Evolutionary conservation across 2,797 vertebrate species (phyloP).

Genomic region (Myiotriccus ornatus): DNA sequence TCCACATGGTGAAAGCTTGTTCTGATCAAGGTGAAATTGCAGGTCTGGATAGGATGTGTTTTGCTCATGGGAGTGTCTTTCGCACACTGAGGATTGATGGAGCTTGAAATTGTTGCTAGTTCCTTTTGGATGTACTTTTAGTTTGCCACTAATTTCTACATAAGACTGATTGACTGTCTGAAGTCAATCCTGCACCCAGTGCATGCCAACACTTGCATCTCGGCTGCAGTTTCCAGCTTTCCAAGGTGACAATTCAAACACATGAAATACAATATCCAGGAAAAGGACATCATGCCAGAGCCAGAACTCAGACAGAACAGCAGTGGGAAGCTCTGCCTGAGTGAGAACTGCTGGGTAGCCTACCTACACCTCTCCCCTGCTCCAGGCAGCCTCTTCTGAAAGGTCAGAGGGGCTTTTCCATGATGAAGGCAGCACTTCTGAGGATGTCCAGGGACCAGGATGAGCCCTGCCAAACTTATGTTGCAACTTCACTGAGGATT

Average conservation of each 20-base stretch:
- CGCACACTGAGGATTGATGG: background rate
- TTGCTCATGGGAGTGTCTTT: background rate
- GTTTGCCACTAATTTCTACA: background rate
- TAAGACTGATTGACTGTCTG: background rate
- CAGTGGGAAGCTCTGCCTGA: background rate
- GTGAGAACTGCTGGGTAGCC: background rate
- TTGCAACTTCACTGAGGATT: conserved; percentile 53
- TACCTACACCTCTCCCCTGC: background rate
- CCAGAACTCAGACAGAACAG: background rate
- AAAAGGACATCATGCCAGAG: background rate
- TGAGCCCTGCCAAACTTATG: conserved; percentile 25
- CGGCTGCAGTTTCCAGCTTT: background rate
- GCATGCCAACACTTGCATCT: background rate
- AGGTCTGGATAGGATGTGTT: background rate
- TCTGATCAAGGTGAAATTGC: background rate
- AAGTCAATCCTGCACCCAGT: background rate
- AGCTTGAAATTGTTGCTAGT: background rate
- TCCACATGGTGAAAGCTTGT: background rate
- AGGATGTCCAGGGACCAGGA: conserved; percentile 11
- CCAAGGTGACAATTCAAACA: background rate
- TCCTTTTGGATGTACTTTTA: background rate
- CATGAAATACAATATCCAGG: background rate
- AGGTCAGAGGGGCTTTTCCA: conserved; percentile 15
- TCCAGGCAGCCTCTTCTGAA: background rate
- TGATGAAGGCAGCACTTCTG: conserved; percentile 23